phyloP scores from a whole-genome alignment of 2,113 vertebrate species.

The Noctilio leporinus region DNA sequence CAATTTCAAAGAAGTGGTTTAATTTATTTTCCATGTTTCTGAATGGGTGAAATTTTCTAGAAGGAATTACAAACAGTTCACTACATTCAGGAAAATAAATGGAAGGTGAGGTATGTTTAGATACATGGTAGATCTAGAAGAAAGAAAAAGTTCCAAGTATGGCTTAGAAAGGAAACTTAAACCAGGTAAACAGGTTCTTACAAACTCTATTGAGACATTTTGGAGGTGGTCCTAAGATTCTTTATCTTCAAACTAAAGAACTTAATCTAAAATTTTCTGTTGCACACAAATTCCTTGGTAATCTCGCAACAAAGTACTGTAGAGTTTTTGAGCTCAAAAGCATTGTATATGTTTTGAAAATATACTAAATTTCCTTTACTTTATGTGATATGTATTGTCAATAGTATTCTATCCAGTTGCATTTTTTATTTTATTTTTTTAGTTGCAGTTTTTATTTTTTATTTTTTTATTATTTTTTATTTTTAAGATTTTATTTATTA shows the following conservation, averaged over 20 bases:
- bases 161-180: neutral
- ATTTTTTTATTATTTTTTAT: too few species aligned
- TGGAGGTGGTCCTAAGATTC: neutral
- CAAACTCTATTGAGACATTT: neutral
- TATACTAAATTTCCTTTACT: neutral
- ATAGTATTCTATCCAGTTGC: neutral
- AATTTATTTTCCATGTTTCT: slow-evolving; percentile 2
- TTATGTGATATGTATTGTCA: neutral
- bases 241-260: neutral
- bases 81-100: neutral
- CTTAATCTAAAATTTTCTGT: neutral
- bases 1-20: neutral
- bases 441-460: too few species aligned
- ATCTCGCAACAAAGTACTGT: neutral
- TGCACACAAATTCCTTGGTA: neutral
- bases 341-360: neutral
- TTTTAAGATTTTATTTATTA: too few species aligned
- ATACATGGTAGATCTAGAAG: neutral
- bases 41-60: neutral
- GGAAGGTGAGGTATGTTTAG: neutral
- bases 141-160: neutral
- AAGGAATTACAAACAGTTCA: neutral
- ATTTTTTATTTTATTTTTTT: too few species aligned
- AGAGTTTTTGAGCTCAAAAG: neutral
- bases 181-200: neutral